These are phyloP conservation scores for Microctenopoma lineatum DNA, from an alignment of 2,797 vertebrate species.

Conservation along the genomic window DNA sequence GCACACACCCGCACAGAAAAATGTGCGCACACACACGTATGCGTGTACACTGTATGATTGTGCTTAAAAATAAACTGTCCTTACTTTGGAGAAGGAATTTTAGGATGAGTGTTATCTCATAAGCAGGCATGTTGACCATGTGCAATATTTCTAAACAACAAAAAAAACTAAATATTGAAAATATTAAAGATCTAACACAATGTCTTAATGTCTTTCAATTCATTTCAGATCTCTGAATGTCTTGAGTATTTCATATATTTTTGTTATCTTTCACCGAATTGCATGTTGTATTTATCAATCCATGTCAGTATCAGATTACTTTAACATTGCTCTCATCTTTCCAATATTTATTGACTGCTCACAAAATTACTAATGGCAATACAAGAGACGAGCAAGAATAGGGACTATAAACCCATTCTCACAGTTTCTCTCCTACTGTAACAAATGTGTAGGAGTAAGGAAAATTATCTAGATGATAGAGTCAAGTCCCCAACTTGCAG, in stretches of 20 bases:
- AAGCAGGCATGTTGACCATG: conserved; percentile 89
- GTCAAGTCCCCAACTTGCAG: conserved; percentile 25
- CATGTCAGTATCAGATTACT: neutral
- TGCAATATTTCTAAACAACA: conserved; percentile 90
- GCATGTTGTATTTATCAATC: neutral
- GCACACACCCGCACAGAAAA: conserved; percentile 78
- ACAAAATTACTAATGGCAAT: too few relatives aligned
- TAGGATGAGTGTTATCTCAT: conserved; percentile 84
- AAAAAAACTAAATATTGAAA: conserved; percentile 85
- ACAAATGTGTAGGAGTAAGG: conserved; percentile 1
- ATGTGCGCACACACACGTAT: conserved; percentile 80
- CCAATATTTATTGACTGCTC: too few relatives aligned
- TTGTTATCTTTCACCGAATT: neutral
- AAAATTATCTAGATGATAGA: conserved; percentile 6
- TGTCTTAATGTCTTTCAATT: conserved; percentile 40
- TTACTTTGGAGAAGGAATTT: conserved; percentile 85
- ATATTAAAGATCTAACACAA: conserved; percentile 89
- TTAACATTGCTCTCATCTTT: neutral
- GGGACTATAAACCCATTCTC: neutral
- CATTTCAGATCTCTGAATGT: conserved; percentile 35
- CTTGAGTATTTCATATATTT: neutral
- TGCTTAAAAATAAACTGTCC: conserved; percentile 85
- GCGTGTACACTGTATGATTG: conserved; percentile 86
- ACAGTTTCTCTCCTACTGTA: neutral
- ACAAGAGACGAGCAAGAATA: neutral